Evolutionary conservation across 2,113 vertebrate species (phyloP), one percentile per base, ranked within the genome.

Genomic region (Oncorhynchus clarkii): DNA sequence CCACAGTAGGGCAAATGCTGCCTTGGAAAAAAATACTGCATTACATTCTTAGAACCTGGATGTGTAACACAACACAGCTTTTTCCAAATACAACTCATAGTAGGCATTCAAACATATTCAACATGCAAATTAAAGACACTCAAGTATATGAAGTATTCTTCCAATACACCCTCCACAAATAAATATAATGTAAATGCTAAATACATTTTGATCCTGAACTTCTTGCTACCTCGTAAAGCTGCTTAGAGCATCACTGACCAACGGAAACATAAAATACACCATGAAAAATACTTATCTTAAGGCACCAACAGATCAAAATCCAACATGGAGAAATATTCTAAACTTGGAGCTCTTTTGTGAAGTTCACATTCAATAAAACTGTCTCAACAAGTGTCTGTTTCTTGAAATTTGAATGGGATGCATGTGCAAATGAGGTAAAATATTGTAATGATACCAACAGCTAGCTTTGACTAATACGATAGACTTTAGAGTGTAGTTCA

Each of bases 281-380:
- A 77, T 70, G 67, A 66, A 83, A 57, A 86, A 90, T 76, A 87
- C 85, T 83, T 74, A 51, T 77, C 84, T 83, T 92, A 93, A 93
- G 93, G 92, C 93, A 93, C 90, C 85, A 80, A 89, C 74, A 27
- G 80, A 87, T 84, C 51, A 78, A 84, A 89, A 86, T 57, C 51
- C 11, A 69, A n/a, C 31, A 74, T 51, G 31, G 0, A 73, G 27
- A 66, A 75, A 82, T 66, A 80, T 84, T 82, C 20, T 80, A 77
- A 81, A 78, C 80, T 49, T 73, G 39, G 67, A 65, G 67, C 49
- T 11, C 12, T 70, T 22, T 49, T 70, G 39, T 76, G 60, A 18
- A 70, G 67, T n/a, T 54, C 66, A 80, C 76, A 76, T 70, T 71
- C 69, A 34, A 72, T 69, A 14, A 69, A 73, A 72, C 49, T n/a